Conservation (phyloP, 2,113 vertebrate species). For the Oceanodroma tethys region DNA sequence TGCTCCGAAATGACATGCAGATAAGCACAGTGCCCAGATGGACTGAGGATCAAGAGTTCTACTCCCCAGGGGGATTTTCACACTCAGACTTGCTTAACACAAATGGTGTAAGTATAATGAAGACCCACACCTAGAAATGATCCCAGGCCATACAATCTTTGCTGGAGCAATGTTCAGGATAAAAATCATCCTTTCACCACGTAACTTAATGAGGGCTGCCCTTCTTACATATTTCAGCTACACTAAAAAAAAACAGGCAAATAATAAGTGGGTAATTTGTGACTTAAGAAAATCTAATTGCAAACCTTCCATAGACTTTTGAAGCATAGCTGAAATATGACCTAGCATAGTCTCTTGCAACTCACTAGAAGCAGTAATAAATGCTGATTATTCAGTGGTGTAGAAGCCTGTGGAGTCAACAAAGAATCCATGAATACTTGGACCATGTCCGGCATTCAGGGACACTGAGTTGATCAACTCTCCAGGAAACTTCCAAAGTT, state of each 20-base stretch:
- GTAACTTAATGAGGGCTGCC: not conserved
- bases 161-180: not conserved
- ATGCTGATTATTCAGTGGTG: not conserved
- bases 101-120: not conserved
- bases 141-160: not conserved
- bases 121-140: not conserved
- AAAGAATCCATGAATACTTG: constrained; percentile 22
- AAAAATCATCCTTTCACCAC: not conserved
- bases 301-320: not conserved
- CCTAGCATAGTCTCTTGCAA: not conserved
- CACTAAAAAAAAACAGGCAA: not conserved
- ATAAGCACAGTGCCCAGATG: not conserved
- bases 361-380: not conserved
- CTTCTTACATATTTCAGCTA: not conserved
- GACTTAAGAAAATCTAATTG: not conserved
- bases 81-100: not conserved
- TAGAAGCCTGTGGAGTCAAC: not conserved
- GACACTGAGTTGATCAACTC: not conserved
- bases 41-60: not conserved
- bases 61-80: not conserved
- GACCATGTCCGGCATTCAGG: constrained; percentile 20
- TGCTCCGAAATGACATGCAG: not conserved
- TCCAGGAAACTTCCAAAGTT: constrained; percentile 61
- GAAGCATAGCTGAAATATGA: not conserved
- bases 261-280: not conserved